phyloP scores from a whole-genome alignment of 2,797 vertebrate species.

The Myotis myotis region DNA sequence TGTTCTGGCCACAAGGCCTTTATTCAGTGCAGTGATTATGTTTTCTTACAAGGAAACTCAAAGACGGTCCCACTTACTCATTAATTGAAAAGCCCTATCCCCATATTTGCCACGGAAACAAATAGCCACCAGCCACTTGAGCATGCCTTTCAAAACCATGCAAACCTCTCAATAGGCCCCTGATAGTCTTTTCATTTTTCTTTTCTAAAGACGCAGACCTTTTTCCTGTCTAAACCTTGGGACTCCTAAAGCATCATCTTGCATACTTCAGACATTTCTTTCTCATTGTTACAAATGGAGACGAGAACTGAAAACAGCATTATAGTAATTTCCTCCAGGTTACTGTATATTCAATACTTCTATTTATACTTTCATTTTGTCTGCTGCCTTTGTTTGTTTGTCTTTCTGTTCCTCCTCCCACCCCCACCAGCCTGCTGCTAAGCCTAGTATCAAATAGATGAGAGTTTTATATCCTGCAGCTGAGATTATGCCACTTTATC shows the following conservation, averaged over 20 bases:
- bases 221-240: background rate
- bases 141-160: background rate
- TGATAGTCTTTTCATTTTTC: constrained; percentile 22
- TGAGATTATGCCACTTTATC: constrained; percentile 30
- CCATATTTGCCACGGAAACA: background rate
- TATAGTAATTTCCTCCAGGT: constrained; percentile 47
- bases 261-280: constrained; percentile 20
- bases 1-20: background rate
- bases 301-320: constrained; percentile 18
- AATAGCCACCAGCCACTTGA: background rate
- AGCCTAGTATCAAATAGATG: background rate
- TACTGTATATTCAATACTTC: constrained; percentile 29
- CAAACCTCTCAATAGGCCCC: background rate
- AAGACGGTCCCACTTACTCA: background rate
- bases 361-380: constrained; percentile 59
- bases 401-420: background rate
- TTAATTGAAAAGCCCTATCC: background rate
- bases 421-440: background rate
- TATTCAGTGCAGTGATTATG: background rate
- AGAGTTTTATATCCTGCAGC: background rate
- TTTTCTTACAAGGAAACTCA: background rate
- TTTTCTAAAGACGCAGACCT: background rate
- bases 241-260: background rate
- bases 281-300: constrained; percentile 46
- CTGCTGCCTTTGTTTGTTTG: constrained; percentile 34